phyloP scores from a whole-genome alignment of 1,140 invertebrate genomes.

The Tribolium madens region DNA sequence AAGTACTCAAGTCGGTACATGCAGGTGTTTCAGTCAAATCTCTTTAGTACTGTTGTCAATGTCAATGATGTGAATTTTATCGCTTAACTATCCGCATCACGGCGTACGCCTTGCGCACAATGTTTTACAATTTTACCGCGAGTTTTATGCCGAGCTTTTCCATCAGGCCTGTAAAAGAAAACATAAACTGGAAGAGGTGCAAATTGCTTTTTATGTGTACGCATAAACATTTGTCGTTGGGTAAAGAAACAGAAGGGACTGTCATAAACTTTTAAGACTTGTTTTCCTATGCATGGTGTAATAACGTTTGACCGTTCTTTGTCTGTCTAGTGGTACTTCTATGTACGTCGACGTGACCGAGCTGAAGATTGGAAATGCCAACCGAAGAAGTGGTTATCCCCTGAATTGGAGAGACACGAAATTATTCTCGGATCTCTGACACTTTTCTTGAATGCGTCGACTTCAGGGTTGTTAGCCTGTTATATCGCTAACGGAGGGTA shows the following conservation, averaged over 20 bases:
- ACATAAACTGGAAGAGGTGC: slow-evolving; percentile 52
- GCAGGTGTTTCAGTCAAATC: neutral
- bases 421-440: slow-evolving; percentile 74
- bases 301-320: slow-evolving; percentile 37
- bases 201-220: slow-evolving; percentile 55
- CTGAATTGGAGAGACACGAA: slow-evolving; percentile 76
- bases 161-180: slow-evolving; percentile 47
- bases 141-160: slow-evolving; percentile 35
- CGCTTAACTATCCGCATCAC: slow-evolving; percentile 15
- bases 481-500: slow-evolving; percentile 77
- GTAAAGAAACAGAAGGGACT: slow-evolving; percentile 41
- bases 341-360: slow-evolving; percentile 70
- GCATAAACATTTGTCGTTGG: slow-evolving; percentile 52
- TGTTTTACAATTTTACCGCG: slow-evolving; percentile 36
- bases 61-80: slow-evolving; percentile 28
- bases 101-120: neutral
- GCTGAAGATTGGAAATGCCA: slow-evolving; percentile 82
- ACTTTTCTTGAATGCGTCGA: slow-evolving; percentile 69
- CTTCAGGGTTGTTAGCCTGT: slow-evolving; percentile 73
- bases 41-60: neutral
- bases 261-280: slow-evolving; percentile 54
- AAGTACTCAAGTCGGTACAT: slow-evolving; percentile 2
- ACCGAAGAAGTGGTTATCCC: slow-evolving; percentile 75
- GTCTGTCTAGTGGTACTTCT: slow-evolving; percentile 76
- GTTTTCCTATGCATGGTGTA: slow-evolving; percentile 45